phyloP scores from a whole-genome alignment of 1,140 invertebrate species.

The Drosophila oshimai region DNA sequence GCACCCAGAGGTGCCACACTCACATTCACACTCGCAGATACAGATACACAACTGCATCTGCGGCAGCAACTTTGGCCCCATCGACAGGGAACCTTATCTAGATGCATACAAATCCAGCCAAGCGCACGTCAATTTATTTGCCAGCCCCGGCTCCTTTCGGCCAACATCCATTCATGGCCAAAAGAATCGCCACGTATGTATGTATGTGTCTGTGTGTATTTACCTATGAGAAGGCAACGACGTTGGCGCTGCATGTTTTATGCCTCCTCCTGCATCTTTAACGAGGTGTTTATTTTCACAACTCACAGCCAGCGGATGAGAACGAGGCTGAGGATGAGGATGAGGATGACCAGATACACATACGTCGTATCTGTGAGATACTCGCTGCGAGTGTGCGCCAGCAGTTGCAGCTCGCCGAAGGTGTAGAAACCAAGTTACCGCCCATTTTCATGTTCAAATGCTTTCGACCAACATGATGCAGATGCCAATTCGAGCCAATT shows the following conservation, averaged over 20 bases:
- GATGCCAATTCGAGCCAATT: conserved; percentile 69
- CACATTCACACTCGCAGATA: conserved; percentile 20
- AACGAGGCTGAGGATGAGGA: neutral
- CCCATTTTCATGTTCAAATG: conserved; percentile 69
- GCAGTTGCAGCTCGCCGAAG: conserved; percentile 58
- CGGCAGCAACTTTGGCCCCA: conserved; percentile 28
- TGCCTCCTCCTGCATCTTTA: conserved; percentile 78
- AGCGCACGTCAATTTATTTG: conserved; percentile 80
- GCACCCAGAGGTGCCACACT: conserved; percentile 79
- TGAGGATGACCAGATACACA: conserved; percentile 1
- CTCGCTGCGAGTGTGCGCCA: conserved; percentile 16
- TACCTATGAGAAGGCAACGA: conserved; percentile 60
- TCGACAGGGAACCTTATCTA: conserved; percentile 63
- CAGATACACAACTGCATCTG: conserved; percentile 23
- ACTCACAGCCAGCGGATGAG: conserved; percentile 63
- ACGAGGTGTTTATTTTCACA: conserved; percentile 82
- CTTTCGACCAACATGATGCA: conserved; percentile 67
- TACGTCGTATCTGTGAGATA: conserved; percentile 6
- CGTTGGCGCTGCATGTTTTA: conserved; percentile 79
- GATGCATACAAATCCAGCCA: conserved; percentile 80
- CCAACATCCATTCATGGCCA: conserved; percentile 28
- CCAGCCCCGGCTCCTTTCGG: conserved; percentile 39
- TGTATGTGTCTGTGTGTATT: too few relatives aligned
- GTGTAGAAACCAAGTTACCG: conserved; percentile 77
- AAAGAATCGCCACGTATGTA: too few relatives aligned